phyloP scores from a whole-genome alignment of 2,797 vertebrate genomes.

The Erethizon dorsatum region DNA sequence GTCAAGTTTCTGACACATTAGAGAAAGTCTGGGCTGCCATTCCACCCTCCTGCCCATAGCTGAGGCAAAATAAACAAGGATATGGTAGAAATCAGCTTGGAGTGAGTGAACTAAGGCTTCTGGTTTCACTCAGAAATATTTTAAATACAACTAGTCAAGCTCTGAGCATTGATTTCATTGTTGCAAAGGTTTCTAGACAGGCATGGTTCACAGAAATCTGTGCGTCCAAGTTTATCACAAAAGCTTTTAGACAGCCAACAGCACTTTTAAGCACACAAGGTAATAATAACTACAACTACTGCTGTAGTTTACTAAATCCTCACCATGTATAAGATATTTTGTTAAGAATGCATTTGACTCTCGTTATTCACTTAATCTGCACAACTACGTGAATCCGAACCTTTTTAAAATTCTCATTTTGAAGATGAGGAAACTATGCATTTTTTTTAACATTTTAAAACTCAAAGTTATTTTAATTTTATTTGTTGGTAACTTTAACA shows the following conservation, averaged over 20 bases:
- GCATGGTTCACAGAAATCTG: background rate
- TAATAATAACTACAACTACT: background rate
- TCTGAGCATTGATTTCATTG: background rate
- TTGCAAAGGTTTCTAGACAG: background rate
- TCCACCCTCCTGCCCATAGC: background rate
- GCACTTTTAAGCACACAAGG: background rate
- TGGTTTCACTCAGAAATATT: background rate
- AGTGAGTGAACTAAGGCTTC: background rate
- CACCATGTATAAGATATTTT: background rate
- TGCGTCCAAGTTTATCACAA: background rate
- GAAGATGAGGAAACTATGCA: background rate
- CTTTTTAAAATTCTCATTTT: background rate
- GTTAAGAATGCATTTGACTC: background rate
- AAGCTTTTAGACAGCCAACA: background rate
- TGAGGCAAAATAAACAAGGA: background rate
- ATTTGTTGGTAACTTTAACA: background rate
- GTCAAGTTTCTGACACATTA: background rate
- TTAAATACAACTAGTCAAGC: background rate
- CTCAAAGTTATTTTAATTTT: conserved; percentile 23
- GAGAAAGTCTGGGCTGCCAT: background rate
- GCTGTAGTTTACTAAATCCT: background rate
- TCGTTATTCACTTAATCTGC: background rate
- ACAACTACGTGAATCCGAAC: background rate
- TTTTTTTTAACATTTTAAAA: background rate
- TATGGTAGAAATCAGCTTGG: too few relatives aligned